Base-by-base conservation (phyloP, 2,888 invertebrate species). In the Ditylenchus weischeri region DNA sequence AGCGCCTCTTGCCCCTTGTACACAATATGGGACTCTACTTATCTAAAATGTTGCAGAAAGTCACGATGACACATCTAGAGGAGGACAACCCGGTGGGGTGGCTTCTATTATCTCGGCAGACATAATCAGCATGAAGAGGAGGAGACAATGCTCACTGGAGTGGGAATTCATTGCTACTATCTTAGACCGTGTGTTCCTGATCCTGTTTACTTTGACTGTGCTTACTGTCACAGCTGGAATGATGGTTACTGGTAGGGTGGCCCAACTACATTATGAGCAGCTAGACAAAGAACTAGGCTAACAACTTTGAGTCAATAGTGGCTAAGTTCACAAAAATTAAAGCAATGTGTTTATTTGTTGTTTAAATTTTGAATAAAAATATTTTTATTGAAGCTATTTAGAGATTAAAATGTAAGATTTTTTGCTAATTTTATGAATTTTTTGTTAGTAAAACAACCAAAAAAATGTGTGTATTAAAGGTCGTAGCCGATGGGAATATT, bases 121-220 rank as follows among this genome's bases (percentile, higher is more conserved):
- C 19, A 67, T 72, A 38, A 21, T 66, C 21, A 23, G 38, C 13
- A 72, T 76, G 73, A 75, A 75, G 23, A 61, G 47, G 19, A 67
- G 64, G 19, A 69, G 79, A 8, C 79, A 81, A 63, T 80, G 78
- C 68, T 77, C 79, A 1, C 65, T 81, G 57, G 81, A 81, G 66
- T 81, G 81, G 81, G 81, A 81, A 65, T 77, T 81, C 57, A 69
- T 81, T 62, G 81, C 81, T 10, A 80, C 81, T 3, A 75, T 81
- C n/a, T 66, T 81, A 35, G 81, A 81, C 69, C 72, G 80, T 59
- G 76, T 81, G 69, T 73, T 81, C 0, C 72, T 81, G 36, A 76
- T 81, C 62, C 63, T 76, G 19, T 81, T 81, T 69, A 72, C 67
- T 23, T 21, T 62, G 21, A 62, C 62, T 11, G 64, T 64, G 18